phyloP scores from a whole-genome alignment of 2,113 vertebrate species.

The Onychostruthus taczanowskii region DNA sequence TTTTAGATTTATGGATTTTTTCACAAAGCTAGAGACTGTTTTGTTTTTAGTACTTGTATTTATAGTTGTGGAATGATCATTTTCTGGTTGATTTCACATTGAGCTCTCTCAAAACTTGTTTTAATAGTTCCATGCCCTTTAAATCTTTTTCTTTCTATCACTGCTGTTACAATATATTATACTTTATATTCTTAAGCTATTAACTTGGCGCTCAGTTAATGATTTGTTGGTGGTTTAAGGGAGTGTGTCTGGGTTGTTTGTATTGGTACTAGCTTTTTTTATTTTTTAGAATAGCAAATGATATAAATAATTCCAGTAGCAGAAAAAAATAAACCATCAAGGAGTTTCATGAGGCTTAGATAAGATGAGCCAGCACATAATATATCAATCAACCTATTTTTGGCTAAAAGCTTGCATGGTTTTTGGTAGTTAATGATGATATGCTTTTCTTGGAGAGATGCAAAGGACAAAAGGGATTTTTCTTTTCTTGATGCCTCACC shows the following conservation, averaged over 20 bases:
- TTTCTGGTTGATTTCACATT: constrained; percentile 80
- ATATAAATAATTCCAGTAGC: constrained; percentile 38
- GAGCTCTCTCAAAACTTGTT: constrained; percentile 70
- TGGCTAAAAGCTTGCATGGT: background rate
- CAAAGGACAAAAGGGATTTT: background rate
- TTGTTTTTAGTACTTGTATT: constrained; percentile 73
- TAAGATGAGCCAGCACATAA: background rate
- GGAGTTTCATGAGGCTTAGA: background rate
- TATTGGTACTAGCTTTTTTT: background rate
- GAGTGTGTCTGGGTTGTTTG: background rate
- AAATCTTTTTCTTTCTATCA: constrained; percentile 69
- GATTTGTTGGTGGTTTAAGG: constrained; percentile 55
- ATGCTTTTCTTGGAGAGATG: background rate
- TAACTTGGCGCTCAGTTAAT: constrained; percentile 66
- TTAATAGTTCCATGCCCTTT: constrained; percentile 68
- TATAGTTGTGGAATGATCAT: constrained; percentile 69
- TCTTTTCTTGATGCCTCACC: background rate
- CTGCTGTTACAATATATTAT: constrained; percentile 61
- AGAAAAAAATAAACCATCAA: background rate
- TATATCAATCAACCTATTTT: background rate
- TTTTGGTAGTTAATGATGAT: background rate
- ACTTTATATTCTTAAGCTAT: constrained; percentile 70
- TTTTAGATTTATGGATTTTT: constrained; percentile 66
- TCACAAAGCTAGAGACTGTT: constrained; percentile 58
- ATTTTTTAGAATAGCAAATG: constrained; percentile 14